Evolutionary conservation across 2,888 invertebrate genomes (phyloP).

Genomic region (Chesias legatella): DNA sequence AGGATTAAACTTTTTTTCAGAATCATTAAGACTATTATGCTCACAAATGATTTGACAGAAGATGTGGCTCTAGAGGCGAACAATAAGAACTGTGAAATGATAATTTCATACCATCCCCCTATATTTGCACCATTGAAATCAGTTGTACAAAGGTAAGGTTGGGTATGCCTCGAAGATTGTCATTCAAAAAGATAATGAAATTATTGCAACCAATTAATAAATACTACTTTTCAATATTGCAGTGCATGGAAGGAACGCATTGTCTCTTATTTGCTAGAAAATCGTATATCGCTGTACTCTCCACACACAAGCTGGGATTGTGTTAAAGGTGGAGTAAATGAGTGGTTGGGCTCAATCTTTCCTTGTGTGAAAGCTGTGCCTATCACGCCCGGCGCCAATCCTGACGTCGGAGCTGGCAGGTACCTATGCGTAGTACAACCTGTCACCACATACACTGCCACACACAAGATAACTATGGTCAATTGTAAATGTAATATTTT

Average conservation of each 20-base stretch:
- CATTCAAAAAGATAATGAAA: not conserved
- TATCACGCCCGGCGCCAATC: slow-evolving; percentile 55
- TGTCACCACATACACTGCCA: too few relatives aligned
- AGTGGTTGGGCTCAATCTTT: slow-evolving; percentile 92
- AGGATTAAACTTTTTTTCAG: slow-evolving; percentile 43
- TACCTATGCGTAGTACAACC: too few relatives aligned
- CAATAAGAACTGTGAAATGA: slow-evolving; percentile 84
- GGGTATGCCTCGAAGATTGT: too few relatives aligned
- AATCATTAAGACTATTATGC: slow-evolving; percentile 83
- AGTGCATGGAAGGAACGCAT: slow-evolving; percentile 91
- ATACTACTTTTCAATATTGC: slow-evolving; percentile 9
- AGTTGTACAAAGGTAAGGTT: slow-evolving; percentile 85
- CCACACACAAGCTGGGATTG: slow-evolving; percentile 96
- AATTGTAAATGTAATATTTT: not conserved
- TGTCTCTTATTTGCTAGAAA: slow-evolving; percentile 88
- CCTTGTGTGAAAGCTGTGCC: slow-evolving; percentile 55
- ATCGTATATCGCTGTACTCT: slow-evolving; percentile 93
- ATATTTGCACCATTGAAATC: slow-evolving; percentile 92
- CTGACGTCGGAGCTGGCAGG: slow-evolving; percentile 77
- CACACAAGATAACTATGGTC: too few relatives aligned
- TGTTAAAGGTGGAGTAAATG: slow-evolving; percentile 91
- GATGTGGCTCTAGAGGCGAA: slow-evolving; percentile 91
- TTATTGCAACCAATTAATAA: too few relatives aligned
- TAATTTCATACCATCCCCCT: slow-evolving; percentile 97
- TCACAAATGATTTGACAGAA: slow-evolving; percentile 96